Conservation (phyloP, 1,140 invertebrate genomes). For the Coenobita brevimanus region DNA sequence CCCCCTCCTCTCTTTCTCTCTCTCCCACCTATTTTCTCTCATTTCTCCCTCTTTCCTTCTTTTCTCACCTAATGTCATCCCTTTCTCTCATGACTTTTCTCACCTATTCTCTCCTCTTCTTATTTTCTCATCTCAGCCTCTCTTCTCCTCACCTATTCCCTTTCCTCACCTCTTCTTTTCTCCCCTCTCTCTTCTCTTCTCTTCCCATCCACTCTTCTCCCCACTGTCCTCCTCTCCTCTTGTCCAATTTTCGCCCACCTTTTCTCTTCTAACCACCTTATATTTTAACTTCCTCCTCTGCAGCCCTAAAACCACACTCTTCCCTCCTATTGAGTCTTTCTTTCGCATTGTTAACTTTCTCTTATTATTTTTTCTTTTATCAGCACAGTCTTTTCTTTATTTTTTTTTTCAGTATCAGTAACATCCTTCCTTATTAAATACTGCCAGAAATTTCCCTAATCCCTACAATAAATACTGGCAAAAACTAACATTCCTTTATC, state of each 20-base stretch:
- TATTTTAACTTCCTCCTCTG: not conserved
- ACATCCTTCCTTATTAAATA: no score
- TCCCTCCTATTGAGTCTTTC: no score
- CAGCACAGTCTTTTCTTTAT: no score
- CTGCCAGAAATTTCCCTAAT: no score
- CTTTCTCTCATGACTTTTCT: not conserved
- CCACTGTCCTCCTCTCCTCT: slow-evolving; percentile 4
- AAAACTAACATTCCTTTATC: no score
- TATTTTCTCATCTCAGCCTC: not conserved
- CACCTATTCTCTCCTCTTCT: not conserved
- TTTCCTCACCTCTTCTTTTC: not conserved
- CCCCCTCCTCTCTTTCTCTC: slow-evolving; percentile 8
- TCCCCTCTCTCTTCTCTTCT: not conserved
- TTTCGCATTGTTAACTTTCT: no score
- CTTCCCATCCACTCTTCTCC: not conserved
- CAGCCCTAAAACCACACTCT: no score
- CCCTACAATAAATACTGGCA: no score
- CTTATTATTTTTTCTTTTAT: no score
- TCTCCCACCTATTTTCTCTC: slow-evolving; percentile 13
- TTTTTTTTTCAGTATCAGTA: no score
- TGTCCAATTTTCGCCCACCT: not conserved
- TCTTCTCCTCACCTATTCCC: not conserved
- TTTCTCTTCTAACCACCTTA: not conserved
- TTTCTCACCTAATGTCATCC: not conserved
- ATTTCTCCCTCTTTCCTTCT: no score